Percentiles rank a stretch among this genome's conserved stretches.
Evolutionary conservation across 2,797 vertebrate species (phyloP).

Genomic region (Girardinus metallicus): DNA sequence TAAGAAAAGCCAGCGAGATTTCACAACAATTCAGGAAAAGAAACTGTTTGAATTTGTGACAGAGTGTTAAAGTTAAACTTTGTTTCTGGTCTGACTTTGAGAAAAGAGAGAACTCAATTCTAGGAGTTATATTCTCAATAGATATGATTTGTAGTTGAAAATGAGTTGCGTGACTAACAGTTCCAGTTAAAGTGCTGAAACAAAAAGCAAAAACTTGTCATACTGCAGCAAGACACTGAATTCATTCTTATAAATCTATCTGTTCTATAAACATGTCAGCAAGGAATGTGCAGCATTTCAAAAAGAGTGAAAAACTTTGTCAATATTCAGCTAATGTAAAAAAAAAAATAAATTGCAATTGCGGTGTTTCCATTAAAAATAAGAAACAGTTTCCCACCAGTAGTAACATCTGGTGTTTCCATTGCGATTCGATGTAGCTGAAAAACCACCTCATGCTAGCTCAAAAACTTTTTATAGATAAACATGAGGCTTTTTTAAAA

Average conservation of each 20-base stretch:
- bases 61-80: background rate
- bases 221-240: background rate
- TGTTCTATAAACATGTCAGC: background rate
- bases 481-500: no score
- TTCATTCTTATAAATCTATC: background rate
- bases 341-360: no score
- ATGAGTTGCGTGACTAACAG: background rate
- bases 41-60: background rate
- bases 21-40: background rate
- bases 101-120: background rate
- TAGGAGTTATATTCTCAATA: background rate
- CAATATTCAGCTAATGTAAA: no score
- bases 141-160: background rate
- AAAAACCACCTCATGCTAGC: no score
- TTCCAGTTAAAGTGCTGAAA: background rate
- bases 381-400: no score
- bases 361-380: no score
- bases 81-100: background rate
- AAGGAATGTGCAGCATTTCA: constrained; percentile 20
- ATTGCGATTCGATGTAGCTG: no score
- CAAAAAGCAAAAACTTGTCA: background rate
- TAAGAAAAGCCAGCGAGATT: background rate
- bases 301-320: constrained; percentile 11
- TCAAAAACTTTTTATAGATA: no score
- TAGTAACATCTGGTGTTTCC: no score